Conservation (phyloP, 2,888 invertebrate species). For the Drosophila algonquin region DNA sequence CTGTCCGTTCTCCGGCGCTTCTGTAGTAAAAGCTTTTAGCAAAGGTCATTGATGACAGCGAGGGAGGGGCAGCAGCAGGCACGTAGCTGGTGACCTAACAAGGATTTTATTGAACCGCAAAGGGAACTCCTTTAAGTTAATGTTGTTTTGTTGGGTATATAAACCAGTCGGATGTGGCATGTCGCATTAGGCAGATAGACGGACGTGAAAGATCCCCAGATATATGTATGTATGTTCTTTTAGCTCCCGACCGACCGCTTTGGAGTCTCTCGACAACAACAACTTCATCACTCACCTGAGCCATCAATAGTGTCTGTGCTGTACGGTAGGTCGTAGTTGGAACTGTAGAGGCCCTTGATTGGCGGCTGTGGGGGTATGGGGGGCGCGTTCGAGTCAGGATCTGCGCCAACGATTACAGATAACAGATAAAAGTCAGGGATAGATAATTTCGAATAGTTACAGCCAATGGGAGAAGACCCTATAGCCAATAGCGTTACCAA, state of each 20-base stretch:
- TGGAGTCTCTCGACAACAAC: not conserved
- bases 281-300: conserved; percentile 85
- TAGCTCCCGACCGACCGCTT: no score
- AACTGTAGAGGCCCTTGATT: conserved; percentile 86
- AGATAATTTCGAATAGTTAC: conserved; percentile 51
- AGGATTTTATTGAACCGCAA: not conserved
- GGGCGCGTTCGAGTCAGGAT: conserved; percentile 79
- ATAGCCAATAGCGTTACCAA: conserved; percentile 17
- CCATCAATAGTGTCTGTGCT: conserved; percentile 83
- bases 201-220: not conserved
- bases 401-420: conserved; percentile 64
- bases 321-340: conserved; percentile 84
- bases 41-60: conserved; percentile 58
- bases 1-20: conserved; percentile 18
- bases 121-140: not conserved
- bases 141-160: not conserved
- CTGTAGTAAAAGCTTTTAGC: conserved; percentile 55
- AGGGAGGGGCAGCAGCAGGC: conserved; percentile 9
- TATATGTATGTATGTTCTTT: no score
- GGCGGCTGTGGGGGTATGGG: conserved; percentile 86
- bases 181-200: no score
- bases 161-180: no score
- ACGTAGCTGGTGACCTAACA: not conserved
- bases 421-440: conserved; percentile 36
- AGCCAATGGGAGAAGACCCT: conserved; percentile 49